Conservation (phyloP, 2,113 vertebrate genomes). For the Mustela lutreola region DNA sequence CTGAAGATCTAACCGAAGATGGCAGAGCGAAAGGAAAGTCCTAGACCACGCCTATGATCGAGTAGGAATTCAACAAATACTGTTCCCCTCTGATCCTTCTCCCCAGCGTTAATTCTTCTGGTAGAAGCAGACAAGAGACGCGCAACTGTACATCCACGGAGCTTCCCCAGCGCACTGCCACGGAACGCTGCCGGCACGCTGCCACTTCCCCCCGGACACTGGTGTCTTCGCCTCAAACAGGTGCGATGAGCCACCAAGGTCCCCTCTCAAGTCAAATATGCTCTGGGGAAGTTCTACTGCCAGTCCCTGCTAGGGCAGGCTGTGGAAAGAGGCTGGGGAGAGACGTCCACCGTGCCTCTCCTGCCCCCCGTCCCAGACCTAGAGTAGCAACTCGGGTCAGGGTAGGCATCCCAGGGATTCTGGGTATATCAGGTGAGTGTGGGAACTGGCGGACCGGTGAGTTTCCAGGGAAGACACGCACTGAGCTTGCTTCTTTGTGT, state of each 20-base stretch:
- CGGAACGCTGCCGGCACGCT: accelerated
- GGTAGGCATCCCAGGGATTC: too few relatives aligned
- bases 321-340: not conserved
- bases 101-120: not conserved
- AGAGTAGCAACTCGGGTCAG: not conserved
- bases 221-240: not conserved
- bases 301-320: not conserved
- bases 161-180: not conserved
- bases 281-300: too few relatives aligned
- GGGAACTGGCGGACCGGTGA: not conserved
- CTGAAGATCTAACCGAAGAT: not conserved
- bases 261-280: not conserved
- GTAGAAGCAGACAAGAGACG: not conserved
- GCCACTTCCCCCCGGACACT: not conserved
- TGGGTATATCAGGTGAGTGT: not conserved
- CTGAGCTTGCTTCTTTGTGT: not conserved
- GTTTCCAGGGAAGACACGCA: not conserved
- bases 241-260: not conserved
- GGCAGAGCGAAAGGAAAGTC: not conserved
- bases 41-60: not conserved
- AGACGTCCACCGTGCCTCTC: too few relatives aligned
- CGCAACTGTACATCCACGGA: not conserved
- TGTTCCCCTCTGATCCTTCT: not conserved
- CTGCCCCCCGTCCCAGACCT: not conserved
- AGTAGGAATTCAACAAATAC: not conserved